Percentiles rank a stretch among this genome's conserved stretches.
These are phyloP conservation scores for Drosophila littoralis DNA, from an alignment of 1,140 invertebrate species.

Conservation along the genomic window DNA sequence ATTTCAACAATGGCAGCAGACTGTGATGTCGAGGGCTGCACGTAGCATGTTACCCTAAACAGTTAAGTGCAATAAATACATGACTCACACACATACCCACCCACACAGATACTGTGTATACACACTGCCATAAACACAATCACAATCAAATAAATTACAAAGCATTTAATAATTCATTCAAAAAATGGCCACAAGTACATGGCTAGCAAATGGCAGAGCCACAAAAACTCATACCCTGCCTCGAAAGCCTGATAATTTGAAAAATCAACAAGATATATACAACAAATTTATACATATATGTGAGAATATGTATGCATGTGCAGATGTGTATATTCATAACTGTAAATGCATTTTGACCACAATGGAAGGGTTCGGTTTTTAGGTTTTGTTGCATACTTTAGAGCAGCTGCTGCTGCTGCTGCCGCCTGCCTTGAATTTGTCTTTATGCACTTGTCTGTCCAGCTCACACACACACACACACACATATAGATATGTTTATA, in stretches of 20 bases:
- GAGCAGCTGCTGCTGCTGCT: constrained; percentile 20
- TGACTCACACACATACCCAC: constrained; percentile 19
- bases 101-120: constrained; percentile 4
- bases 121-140: constrained; percentile 56
- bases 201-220: constrained; percentile 39
- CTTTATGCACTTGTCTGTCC: constrained; percentile 46
- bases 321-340: constrained; percentile 63
- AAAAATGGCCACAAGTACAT: constrained; percentile 70
- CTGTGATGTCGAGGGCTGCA: constrained; percentile 17
- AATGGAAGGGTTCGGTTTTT: constrained; percentile 42
- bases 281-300: constrained; percentile 7
- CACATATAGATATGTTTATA: no score
- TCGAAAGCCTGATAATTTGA: constrained; percentile 76
- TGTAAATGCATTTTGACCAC: constrained; percentile 79
- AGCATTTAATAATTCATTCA: constrained; percentile 82
- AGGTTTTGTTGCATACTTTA: constrained; percentile 50
- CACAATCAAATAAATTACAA: constrained; percentile 82
- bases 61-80: constrained; percentile 81
- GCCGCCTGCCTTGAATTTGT: constrained; percentile 49
- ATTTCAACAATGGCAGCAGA: constrained; percentile 67
- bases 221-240: constrained; percentile 25
- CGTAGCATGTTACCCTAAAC: constrained; percentile 70
- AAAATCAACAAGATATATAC: constrained; percentile 77
- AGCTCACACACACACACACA: constrained; percentile 32
- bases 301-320: neutral